phyloP scores from a whole-genome alignment of 2,113 vertebrate genomes.

The Phylloscopus trochilus region DNA sequence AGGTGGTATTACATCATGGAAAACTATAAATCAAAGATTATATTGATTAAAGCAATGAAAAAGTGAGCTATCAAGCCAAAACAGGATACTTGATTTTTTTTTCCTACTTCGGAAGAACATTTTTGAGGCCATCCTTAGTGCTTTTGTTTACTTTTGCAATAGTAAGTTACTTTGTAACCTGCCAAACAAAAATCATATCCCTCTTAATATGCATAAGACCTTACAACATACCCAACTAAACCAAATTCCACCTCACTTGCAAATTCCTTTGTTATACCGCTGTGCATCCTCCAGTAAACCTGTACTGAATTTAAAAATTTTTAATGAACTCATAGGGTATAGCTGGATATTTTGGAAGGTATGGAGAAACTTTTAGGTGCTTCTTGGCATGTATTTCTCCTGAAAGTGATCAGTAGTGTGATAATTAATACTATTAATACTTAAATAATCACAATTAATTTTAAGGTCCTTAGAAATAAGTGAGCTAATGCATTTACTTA shows the following conservation, averaged over 20 bases:
- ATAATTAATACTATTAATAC: not conserved
- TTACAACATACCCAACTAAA: not conserved
- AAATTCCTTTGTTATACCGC: not conserved
- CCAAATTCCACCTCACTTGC: not conserved
- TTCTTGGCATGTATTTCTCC: not conserved
- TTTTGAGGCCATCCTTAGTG: not conserved
- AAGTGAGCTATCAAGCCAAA: not conserved
- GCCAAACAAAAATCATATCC: not conserved
- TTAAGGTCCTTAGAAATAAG: not conserved
- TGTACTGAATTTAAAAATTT: not conserved
- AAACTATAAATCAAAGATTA: not conserved
- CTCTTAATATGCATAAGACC: not conserved
- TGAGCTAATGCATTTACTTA: not conserved
- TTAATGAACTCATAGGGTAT: not conserved
- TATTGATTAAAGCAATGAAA: not conserved
- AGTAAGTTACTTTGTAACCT: not conserved
- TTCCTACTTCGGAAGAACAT: not conserved
- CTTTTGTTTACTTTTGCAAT: not conserved
- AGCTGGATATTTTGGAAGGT: not conserved
- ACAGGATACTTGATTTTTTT: not conserved
- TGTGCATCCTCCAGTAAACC: not conserved
- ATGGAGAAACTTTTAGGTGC: accelerated
- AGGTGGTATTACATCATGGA: not conserved
- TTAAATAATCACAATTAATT: not conserved
- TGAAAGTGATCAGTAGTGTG: not conserved